Conservation (phyloP, 2,888 invertebrate genomes). For the Volucella zonaria region DNA sequence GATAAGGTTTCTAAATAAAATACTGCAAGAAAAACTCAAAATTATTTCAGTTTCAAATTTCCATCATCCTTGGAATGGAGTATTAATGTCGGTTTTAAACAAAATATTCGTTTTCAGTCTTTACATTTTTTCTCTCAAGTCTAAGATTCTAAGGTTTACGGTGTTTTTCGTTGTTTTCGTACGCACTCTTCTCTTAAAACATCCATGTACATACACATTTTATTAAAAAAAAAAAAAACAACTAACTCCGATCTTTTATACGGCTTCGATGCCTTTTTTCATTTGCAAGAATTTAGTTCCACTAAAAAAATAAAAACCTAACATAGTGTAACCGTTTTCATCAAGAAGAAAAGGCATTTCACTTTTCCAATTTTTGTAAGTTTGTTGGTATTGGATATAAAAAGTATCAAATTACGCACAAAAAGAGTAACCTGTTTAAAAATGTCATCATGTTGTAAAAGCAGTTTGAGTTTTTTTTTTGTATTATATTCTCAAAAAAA, state of each 20-base stretch:
- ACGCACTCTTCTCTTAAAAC: slow-evolving; percentile 40
- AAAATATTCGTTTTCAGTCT: slow-evolving; percentile 49
- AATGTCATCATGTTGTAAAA: slow-evolving; percentile 66
- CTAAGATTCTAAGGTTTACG: slow-evolving; percentile 2
- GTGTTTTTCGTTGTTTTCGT: neutral
- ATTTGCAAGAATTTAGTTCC: slow-evolving; percentile 32
- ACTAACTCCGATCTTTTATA: slow-evolving; percentile 13
- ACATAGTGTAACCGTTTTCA: slow-evolving; percentile 37
- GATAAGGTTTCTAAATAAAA: neutral
- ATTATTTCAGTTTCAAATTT: slow-evolving; percentile 38
- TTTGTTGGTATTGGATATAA: slow-evolving; percentile 1
- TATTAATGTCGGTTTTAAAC: slow-evolving; percentile 36
- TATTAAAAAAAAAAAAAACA: neutral
- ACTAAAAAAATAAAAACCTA: slow-evolving; percentile 2
- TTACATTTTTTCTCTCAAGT: neutral
- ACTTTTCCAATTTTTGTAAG: slow-evolving; percentile 27
- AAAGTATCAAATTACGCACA: slow-evolving; percentile 57
- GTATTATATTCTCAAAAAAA: slow-evolving; percentile 7
- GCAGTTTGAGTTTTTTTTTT: slow-evolving; percentile 31
- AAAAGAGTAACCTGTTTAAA: slow-evolving; percentile 44
- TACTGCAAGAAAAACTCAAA: neutral
- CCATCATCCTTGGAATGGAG: slow-evolving; percentile 43
- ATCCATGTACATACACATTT: slow-evolving; percentile 8
- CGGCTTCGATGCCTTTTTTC: slow-evolving; percentile 51
- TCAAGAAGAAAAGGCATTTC: slow-evolving; percentile 38